phyloP scores from a whole-genome alignment of 2,888 invertebrate species.

The Bhutanitis thaidina region DNA sequence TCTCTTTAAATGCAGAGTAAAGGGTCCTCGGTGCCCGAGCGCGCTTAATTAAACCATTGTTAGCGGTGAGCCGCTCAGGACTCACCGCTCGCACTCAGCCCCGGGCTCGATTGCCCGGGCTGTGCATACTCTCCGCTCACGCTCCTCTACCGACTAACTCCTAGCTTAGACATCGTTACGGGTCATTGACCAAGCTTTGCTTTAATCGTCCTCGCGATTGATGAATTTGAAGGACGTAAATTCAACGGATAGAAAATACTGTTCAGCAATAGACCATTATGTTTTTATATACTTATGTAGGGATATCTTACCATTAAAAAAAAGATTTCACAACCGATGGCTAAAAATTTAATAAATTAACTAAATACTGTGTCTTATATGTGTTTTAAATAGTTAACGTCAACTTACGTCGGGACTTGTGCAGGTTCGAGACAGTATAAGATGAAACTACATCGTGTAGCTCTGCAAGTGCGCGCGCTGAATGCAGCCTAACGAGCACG shows the following conservation, averaged over 20 bases:
- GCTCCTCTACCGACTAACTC: background rate
- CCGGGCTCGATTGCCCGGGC: background rate
- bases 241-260: no score
- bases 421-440: background rate
- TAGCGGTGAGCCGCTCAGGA: conserved; percentile 19
- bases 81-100: background rate
- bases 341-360: no score
- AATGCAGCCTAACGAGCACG: background rate
- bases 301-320: no score
- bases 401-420: no score
- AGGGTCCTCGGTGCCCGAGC: conserved; percentile 38
- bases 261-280: no score
- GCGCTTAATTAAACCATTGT: conserved; percentile 53
- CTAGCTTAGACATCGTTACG: background rate
- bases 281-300: no score
- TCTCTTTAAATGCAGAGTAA: conserved; percentile 37
- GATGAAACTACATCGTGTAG: background rate
- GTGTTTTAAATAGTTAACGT: no score
- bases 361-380: no score
- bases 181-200: background rate
- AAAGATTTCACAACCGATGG: no score
- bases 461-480: background rate
- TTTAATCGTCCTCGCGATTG: no score
- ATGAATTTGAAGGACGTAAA: no score
- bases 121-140: background rate